Conservation (phyloP, 2,113 vertebrate species). For the Uropsilus gracilis region DNA sequence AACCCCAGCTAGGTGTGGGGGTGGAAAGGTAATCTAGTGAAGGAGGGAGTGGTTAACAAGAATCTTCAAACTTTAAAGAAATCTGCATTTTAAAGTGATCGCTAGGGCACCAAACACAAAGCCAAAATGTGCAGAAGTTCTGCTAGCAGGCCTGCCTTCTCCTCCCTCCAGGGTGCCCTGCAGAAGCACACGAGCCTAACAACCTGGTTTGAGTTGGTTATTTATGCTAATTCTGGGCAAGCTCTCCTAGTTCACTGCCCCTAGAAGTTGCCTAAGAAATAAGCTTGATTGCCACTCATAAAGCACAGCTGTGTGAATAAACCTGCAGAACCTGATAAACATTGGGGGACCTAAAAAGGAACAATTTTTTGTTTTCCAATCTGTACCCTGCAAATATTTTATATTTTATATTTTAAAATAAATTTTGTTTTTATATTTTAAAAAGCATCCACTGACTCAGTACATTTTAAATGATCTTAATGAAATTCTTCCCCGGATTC, state of each 20-base stretch:
- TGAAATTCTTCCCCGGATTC: neutral
- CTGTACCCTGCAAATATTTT: neutral
- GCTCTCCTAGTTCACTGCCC: neutral
- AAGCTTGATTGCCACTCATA: neutral
- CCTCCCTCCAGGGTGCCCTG: neutral
- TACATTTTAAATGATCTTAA: neutral
- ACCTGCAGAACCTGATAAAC: neutral
- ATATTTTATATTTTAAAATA: neutral
- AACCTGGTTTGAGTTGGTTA: neutral
- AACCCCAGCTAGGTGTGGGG: neutral
- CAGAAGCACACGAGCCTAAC: neutral
- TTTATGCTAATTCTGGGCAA: neutral
- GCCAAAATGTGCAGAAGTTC: neutral
- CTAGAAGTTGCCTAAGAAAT: neutral
- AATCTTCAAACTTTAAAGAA: neutral
- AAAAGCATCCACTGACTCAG: neutral
- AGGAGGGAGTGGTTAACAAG: neutral
- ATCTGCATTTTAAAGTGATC: slow-evolving; percentile 38
- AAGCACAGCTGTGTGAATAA: neutral
- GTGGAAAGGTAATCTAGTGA: neutral
- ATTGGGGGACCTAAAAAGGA: neutral
- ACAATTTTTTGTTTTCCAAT: neutral
- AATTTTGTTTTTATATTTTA: neutral
- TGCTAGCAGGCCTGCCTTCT: neutral
- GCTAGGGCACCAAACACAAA: neutral